Evolutionary conservation across 2,888 invertebrate genomes (phyloP).

Genomic region (Phytoseiulus persimilis): DNA sequence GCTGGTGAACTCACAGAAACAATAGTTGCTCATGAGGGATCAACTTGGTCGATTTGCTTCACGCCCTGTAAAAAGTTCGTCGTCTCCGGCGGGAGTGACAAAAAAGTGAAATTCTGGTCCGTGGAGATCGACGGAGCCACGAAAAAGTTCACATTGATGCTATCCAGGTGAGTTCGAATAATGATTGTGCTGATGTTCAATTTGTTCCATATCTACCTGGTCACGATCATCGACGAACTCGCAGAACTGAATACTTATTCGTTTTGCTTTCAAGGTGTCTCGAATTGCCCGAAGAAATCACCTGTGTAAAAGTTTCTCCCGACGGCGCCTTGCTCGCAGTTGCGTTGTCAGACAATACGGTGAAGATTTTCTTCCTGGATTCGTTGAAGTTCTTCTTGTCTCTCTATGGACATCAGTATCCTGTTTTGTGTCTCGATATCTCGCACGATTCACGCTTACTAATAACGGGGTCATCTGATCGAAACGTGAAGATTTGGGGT

Average conservation of each 20-base stretch:
- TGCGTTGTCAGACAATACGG: constrained; percentile 80
- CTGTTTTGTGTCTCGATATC: constrained; percentile 85
- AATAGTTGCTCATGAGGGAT: constrained; percentile 68
- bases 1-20: constrained; percentile 71
- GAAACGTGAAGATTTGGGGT: constrained; percentile 95
- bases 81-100: constrained; percentile 76
- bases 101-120: constrained; percentile 84
- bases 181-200: neutral
- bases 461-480: constrained; percentile 87
- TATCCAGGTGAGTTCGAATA: neutral
- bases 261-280: constrained; percentile 53
- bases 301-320: constrained; percentile 69
- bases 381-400: constrained; percentile 90
- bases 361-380: constrained; percentile 88
- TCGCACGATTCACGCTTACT: constrained; percentile 76
- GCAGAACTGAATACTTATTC: neutral
- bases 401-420: constrained; percentile 90
- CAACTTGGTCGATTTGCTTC: constrained; percentile 68
- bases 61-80: constrained; percentile 72
- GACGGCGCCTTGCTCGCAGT: constrained; percentile 80
- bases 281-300: constrained; percentile 75
- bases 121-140: constrained; percentile 70
- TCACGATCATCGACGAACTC: neutral
- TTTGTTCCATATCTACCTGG: neutral
- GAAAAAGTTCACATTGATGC: constrained; percentile 43